Evolutionary conservation across 2,888 invertebrate species (phyloP).

Genomic region (Apamea epomidion): DNA sequence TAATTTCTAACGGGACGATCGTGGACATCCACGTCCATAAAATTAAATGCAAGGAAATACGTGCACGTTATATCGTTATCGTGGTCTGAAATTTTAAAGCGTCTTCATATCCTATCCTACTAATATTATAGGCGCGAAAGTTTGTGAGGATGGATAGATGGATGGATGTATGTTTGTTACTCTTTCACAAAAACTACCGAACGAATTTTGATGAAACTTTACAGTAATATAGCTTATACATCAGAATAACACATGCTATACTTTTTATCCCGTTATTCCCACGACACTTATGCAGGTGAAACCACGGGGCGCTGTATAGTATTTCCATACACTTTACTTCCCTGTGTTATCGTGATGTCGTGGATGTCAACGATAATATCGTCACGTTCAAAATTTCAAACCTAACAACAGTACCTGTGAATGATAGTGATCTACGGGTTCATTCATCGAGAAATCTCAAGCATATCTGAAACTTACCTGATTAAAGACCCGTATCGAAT

Average conservation of each 20-base stretch:
- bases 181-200: too few species aligned
- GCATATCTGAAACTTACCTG: conserved; percentile 3
- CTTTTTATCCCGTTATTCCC: too few species aligned
- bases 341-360: neutral
- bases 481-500: conserved; percentile 17
- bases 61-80: neutral
- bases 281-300: too few species aligned
- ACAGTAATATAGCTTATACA: too few species aligned
- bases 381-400: neutral
- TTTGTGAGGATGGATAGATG: too few species aligned
- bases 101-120: neutral
- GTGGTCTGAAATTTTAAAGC: neutral
- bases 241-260: too few species aligned
- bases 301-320: too few species aligned
- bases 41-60: neutral
- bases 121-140: too few species aligned
- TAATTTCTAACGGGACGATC: neutral
- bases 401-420: neutral
- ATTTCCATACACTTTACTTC: neutral
- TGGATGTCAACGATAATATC: neutral
- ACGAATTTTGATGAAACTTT: too few species aligned
- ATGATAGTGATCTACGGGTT: neutral
- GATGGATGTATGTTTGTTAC: too few species aligned
- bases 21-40: neutral
- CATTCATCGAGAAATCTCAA: neutral